Percentiles rank a stretch among this genome's conserved stretches.
Evolutionary conservation across 64 coral and sea anemone species (phyloP).

Genomic region (Anthopleura sola): DNA sequence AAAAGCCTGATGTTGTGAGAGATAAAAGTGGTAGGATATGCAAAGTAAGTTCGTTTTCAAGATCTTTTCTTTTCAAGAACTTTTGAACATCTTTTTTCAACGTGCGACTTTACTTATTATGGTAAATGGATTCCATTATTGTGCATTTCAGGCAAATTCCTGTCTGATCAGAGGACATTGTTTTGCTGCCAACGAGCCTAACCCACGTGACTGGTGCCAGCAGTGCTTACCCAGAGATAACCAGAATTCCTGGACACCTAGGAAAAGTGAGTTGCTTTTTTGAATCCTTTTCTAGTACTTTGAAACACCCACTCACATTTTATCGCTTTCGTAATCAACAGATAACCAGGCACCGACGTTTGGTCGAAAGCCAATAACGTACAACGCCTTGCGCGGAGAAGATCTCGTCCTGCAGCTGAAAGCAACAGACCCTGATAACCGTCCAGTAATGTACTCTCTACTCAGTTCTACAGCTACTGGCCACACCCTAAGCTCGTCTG

Average conservation of each 20-base stretch:
- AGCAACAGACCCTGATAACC: conserved; percentile 20
- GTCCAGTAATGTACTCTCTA: conserved; percentile 28
- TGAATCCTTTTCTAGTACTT: no score
- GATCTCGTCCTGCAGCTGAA: not conserved
- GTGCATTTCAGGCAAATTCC: conserved; percentile 8
- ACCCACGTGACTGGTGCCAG: conserved; percentile 37
- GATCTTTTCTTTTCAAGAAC: no score
- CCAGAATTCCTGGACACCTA: not conserved
- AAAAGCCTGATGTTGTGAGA: not conserved
- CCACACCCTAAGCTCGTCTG: no score
- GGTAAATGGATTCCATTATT: no score
- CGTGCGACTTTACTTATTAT: no score
- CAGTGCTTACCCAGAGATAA: conserved; percentile 20
- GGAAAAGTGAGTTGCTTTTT: not conserved
- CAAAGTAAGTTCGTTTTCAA: no score
- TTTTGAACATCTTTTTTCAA: no score
- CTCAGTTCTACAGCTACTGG: no score
- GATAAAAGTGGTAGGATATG: no score
- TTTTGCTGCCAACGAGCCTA: conserved; percentile 28
- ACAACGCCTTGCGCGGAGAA: not conserved
- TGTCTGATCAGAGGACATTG: conserved; percentile 40
- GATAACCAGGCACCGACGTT: not conserved
- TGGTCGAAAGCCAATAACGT: not conserved
- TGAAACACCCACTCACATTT: no score
- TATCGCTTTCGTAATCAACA: no score